Percentiles rank a stretch among this genome's conserved stretches.
These are phyloP conservation scores for Drosophila guanche DNA, from an alignment of 1,140 invertebrate genomes.

Conservation along the genomic window DNA sequence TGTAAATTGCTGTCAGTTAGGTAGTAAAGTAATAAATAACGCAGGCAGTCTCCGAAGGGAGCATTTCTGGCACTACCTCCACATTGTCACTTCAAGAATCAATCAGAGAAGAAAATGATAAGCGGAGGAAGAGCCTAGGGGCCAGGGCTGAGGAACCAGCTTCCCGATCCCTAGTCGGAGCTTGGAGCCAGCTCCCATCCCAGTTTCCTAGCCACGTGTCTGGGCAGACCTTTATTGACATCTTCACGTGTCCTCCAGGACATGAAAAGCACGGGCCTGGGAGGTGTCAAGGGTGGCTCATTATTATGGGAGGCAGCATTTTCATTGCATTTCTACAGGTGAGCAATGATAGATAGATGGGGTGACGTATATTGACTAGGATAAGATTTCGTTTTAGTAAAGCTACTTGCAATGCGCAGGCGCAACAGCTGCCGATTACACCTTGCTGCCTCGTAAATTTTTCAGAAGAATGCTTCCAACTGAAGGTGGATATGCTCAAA, in stretches of 20 bases:
- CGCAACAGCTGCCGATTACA: constrained; percentile 48
- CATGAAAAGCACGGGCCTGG: constrained; percentile 24
- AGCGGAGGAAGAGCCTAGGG: not conserved
- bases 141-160: not conserved
- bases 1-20: constrained; percentile 77
- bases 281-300: constrained; percentile 20
- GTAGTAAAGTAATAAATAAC: constrained; percentile 71
- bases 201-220: constrained; percentile 18
- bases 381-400: constrained; percentile 57
- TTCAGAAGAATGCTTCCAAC: not conserved
- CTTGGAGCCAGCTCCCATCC: constrained; percentile 17
- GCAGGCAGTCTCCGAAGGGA: constrained; percentile 37
- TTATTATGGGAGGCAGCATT: constrained; percentile 63
- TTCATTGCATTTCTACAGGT: constrained; percentile 64
- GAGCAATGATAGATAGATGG: constrained; percentile 19
- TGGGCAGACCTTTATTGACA: constrained; percentile 63
- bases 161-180: not conserved
- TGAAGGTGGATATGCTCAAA: too few relatives aligned
- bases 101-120: constrained; percentile 19
- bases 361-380: constrained; percentile 29
- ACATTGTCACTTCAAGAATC: constrained; percentile 21
- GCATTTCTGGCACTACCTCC: not conserved
- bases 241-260: constrained; percentile 60
- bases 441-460: constrained; percentile 42
- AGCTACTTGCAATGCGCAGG: constrained; percentile 50